Base-by-base conservation (phyloP, 2,888 invertebrate species). In the Eupithecia tripunctaria region DNA sequence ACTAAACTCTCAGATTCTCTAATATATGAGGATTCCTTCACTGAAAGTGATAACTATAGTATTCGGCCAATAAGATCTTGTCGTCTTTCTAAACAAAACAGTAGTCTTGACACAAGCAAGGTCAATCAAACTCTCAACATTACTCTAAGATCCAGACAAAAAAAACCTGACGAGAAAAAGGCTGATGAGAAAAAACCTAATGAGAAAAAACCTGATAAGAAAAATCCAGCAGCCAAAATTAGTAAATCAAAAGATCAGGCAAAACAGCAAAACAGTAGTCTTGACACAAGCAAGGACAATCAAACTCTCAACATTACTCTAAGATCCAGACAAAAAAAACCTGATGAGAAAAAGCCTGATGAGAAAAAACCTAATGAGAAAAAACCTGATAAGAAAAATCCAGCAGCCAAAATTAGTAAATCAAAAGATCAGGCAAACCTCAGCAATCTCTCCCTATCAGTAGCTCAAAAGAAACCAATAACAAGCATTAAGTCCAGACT, bases 1-100 rank as follows among this genome's bases (percentile, higher is more conserved):
- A 41, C 67, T 21, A 73, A 62, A 64, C 59, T 63, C 7, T 71
- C 74, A 67, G 69, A 72, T 64, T 73, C 73, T 8, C 41, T 59
- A 1, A 29, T 67, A 14, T 70, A 70, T 63, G 74, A 72, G 51
- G 65, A 74, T n/a, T 38, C 70, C 1, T 29, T 60, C 25, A 70
- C 36, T 60, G 78, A 78, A 75, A 71, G 67, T 14, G 67, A 77
- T 47, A 81, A 77, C 32, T 80, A 72, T 25, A 81, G 68, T 67
- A 78, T 71, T 43, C 78, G 84, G 5, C 77, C 80, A 14, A 21
- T 83, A 4, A 79, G 82, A 64, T 78, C 81, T 4, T 85, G 82
- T 79, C 75, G 82, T 47, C 25, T 78, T 70, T 43, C 75, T 71
- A 38, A 79, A 76, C 74, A 59, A 72, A 76, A 76, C 14, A 56